Evolutionary conservation across 2,113 vertebrate species (phyloP), one percentile per base, ranked within the genome.

Genomic region (Cebus imitator): DNA sequence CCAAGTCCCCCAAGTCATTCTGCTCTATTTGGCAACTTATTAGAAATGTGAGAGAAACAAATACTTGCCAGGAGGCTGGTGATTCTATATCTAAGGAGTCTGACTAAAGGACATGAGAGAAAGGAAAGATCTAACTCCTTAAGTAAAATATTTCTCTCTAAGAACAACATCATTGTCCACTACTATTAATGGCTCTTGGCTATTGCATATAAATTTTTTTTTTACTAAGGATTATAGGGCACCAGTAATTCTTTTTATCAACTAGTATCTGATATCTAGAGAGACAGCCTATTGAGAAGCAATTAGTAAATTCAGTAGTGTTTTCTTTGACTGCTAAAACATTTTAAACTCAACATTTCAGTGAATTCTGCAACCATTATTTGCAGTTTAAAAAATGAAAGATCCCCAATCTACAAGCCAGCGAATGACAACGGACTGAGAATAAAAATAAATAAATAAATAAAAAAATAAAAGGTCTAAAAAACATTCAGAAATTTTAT

Each of bases 321-420:
- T 64, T 91, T 89, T 72, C 9, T 96, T 75, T 85, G 23, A 73
- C 43, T 66, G 0, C 27, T 58, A 20, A 3, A 57, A 4, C 2
- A 75, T 58, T 96, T 87, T 90, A 48, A 72, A 6, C 50, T 91
- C 27, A 89, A 45, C 3, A 52, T 91, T 97, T 95, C 73, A 90
- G 37, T 52, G 79, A 91, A 61, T 90, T 78, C 57, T 78, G 16
- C 5, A 52, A 21, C 2, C 5, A 61, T 4, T 3, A 86, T 64
- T 86, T 95, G 40, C 16, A 90, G 8, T 48, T 66, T 13, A 72
- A 68, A 93, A 93, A 92, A 68, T 57, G 14, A 45, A 95, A 85
- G 3, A 0, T 1, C 11, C 48, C 48, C 48, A 50, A 50, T 50
- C 50, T 50, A 50, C 50, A 50, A 14, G 50, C 50, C 50, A 50